Base-by-base conservation (phyloP, 1,140 invertebrate genomes). In the Meteorus sp. region DNA sequence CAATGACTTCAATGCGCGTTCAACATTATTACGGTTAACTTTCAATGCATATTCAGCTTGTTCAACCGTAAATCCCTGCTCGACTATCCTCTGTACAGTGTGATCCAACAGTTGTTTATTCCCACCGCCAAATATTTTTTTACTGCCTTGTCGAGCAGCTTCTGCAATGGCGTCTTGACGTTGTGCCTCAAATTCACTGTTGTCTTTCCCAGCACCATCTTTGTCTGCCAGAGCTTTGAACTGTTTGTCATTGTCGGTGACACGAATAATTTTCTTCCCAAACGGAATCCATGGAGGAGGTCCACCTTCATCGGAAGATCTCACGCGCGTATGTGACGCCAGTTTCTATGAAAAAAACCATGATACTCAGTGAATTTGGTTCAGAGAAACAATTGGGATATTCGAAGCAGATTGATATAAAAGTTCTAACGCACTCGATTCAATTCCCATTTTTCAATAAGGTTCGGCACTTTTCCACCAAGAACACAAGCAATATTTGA, bases 261-360 rank as follows among this genome's bases (percentile, higher is more conserved):
- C 78, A 67, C 84, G 84, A 33, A 88, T 70, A 23, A 88, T 85
- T 70, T 88, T 88, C 68, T 91, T 87, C 1, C 93, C 93, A 83
- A 97, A 95, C 37, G 92, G 89, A 61, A 95, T 92, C 91, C 93
- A 96, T 39, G 89, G 89, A 35, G 92, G 92, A n/a, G 90, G 90
- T 1, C 89, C 87, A 60, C 88, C 88, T 68, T 91, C 86, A 33
- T 82, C 84, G 1, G 86, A 78, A 48, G 77, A 66, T 63, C 80
- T 63, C 31, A 66, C 84, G 77, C 86, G 85, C 61, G 83, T 88
- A 67, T 90, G 88, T 62, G 85, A 86, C 2, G 89, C 87, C 54
- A 94, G 80, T 79, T 86, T 89, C n/a, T n/a, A 85, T 87, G 33
- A 31, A 43, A 59, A 57, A 50, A 23, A 9, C 13, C 35, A 22